Evolutionary conservation across 2,888 invertebrate genomes (phyloP), one percentile per base, ranked within the genome.

Genomic region (Scotopteryx bipunctaria): DNA sequence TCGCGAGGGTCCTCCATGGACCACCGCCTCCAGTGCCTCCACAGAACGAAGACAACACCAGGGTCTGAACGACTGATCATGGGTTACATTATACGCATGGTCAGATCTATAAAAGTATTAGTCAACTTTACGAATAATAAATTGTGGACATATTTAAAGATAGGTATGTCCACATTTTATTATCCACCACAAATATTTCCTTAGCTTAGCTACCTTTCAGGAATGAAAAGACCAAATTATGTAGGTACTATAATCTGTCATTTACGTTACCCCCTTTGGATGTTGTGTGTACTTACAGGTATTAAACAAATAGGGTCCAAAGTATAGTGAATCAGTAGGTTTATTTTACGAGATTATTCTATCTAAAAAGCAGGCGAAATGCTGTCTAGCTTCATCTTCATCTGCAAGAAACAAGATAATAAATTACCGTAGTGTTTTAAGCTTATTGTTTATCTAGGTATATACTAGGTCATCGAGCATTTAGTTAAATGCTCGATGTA

Each of bases 251-350:
- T n/a, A n/a, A 17, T 27, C 17, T 51, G 33, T 31, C 44, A 58
- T 47, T 60, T 66, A 59, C 64, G 61, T 65, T 71, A 63, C 25
- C 69, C 67, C 61, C 42, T 59, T 57, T 47, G 46, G 53, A 64
- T 69, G 64, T 69, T 69, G 54, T 69, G 31, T 52, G 68, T 75
- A 75, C 75, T 75, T 35, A 78, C 76, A 79, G 76, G 73, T 77
- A 73, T 66, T 75, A 69, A 68, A 73, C 68, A 64, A 69, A 67
- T 73, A 81, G 86, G 86, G 86, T 85, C 86, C 86, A 86, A 86
- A 75, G 67, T 73, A 67, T 79, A 75, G 67, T 73, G 66, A 73
- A 57, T 23, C 29, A 23, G 21, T 21, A 41, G 9, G 19, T 33
- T 16, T 27, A 15, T 44, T 43, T 25, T 25, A 35, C 23, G 35